Evolutionary conservation across 2,113 vertebrate genomes (phyloP).

Genomic region (Eretmochelys imbricata): DNA sequence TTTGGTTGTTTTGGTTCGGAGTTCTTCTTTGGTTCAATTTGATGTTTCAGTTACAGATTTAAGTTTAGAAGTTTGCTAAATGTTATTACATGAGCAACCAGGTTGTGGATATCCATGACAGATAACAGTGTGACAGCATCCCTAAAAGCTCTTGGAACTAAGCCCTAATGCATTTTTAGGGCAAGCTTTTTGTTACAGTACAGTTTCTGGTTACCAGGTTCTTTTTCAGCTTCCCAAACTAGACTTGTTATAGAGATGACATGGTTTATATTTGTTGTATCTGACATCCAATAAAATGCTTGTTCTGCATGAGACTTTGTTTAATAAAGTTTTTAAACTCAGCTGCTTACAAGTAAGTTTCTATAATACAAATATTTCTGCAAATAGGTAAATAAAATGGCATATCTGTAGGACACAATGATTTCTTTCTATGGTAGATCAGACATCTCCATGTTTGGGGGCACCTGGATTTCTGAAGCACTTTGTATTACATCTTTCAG

Average conservation of each 20-base stretch:
- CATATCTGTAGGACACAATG: neutral
- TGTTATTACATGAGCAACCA: neutral
- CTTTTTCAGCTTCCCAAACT: neutral
- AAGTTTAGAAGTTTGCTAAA: neutral
- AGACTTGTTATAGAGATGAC: neutral
- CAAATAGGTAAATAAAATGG: neutral
- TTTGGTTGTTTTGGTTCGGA: neutral
- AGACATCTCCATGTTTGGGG: slow-evolving; percentile 32
- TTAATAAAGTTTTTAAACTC: neutral
- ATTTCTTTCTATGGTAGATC: neutral
- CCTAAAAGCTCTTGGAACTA: neutral
- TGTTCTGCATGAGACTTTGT: neutral
- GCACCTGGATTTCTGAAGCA: neutral
- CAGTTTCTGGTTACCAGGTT: neutral
- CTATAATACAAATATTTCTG: neutral
- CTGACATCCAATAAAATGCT: neutral
- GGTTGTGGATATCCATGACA: neutral
- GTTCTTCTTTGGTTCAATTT: neutral
- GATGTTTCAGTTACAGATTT: neutral
- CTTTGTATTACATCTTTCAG: no score
- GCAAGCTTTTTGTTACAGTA: neutral
- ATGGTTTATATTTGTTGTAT: neutral
- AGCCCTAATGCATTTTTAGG: neutral
- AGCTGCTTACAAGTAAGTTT: neutral
- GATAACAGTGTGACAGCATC: neutral